Evolutionary conservation across 1,140 invertebrate species (phyloP), one percentile per base, ranked within the genome.

Genomic region (Magallana ariakensis): DNA sequence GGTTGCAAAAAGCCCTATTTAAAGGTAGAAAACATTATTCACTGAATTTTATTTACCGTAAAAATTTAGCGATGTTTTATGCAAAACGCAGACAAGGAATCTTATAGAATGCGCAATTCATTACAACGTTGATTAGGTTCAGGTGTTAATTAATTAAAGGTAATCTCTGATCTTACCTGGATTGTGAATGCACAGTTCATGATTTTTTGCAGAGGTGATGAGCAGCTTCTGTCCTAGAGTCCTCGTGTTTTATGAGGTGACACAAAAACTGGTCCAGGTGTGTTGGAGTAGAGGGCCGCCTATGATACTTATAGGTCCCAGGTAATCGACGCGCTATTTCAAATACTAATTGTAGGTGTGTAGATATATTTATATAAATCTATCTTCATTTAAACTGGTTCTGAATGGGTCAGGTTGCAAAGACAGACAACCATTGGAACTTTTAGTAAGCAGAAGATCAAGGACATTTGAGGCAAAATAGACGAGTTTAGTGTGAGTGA

Each of bases 221-320:
- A 75, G 10, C 66, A 33, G 66, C 3, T 26, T 26, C 9, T 75
- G 10, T 75, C 66, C 15, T 26, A 33, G 11, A 19, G 66, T 75
- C 66, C 22, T 33, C 10, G 22, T 22, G 19, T 19, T 22, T 22
- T 33, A 13, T 75, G 19, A 75, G 66, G 22, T 46, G 22, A 26
- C 66, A 75, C 26, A 26, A 26, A 75, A 75, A 75, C 15, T 26
- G 33, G 66, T 33, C 66, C 66, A 75, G 66, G 66, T 75, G 66
- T 26, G 66, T 15, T 26, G 22, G 7, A 75, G 33, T 10, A 26
- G 33, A 75, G n/a, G 66, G 26, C 22, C 66, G 66, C 66, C 11
- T 11, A 19, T 75, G 22, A 7, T 62, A 62, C 66, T 75, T 75
- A 75, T 26, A 26, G 66, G 66, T 13, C 66, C 1, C 13, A 26